Conservation (phyloP, 1,140 invertebrate species). For the Eriocheir sinensis region DNA sequence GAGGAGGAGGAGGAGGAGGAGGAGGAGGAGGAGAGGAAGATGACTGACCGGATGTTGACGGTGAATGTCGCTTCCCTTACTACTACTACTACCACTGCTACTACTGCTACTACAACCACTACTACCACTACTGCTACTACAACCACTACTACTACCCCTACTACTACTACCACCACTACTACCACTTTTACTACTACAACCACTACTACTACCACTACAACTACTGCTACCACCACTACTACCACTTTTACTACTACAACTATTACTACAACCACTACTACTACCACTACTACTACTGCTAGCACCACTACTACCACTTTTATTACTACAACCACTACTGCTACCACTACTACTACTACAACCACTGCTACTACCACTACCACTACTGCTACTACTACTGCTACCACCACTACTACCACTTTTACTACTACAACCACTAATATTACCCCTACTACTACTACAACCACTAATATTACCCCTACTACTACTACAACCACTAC, state of each 20-base stretch:
- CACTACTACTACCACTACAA: neutral
- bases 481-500: too few species aligned
- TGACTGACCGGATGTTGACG: neutral
- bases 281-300: slow-evolving; percentile 17
- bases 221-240: neutral
- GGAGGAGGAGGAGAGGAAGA: slow-evolving; percentile 1
- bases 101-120: too few species aligned
- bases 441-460: too few species aligned
- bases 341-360: too few species aligned
- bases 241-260: neutral
- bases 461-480: too few species aligned
- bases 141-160: too few species aligned
- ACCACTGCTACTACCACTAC: neutral
- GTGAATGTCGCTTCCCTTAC: neutral
- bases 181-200: too few species aligned
- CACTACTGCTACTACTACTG: neutral
- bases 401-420: too few species aligned
- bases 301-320: neutral
- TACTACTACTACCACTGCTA: neutral
- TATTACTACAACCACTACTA: too few species aligned
- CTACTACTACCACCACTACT: neutral
- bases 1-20: neutral
- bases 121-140: too few species aligned
- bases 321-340: too few species aligned
- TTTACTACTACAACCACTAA: too few species aligned